Base-by-base conservation (phyloP, 2,113 vertebrate genomes). In the Seriola dumerili region DNA sequence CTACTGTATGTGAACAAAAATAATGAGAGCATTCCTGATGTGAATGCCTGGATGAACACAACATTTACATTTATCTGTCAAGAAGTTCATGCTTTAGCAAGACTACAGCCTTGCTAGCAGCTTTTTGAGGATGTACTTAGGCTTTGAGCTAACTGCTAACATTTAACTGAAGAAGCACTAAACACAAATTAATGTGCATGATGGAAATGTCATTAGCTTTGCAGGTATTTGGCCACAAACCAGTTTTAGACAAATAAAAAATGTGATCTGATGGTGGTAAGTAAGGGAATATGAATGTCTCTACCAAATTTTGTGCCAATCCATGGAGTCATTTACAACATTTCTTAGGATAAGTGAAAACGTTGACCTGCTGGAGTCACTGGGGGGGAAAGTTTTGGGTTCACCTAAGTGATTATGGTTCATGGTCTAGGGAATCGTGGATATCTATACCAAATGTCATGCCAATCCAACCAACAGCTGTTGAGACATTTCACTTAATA, bases 1-100 rank as follows among this genome's bases (percentile, higher is more conserved):
- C 23, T 72, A 17, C 54, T 34, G 32, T 59, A 0, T 48, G n/a
- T 40, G 42, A 54, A 42, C n/a, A 81, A 67, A 81, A 67, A 68
- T 36, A 46, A 63, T 25, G 7, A 59, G 8, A 3, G 4, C 61
- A 19, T 16, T 36, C 38, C 44, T 54, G 72, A 32, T 66, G 23
- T 34, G 29, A 52, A 32, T n/a, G 21, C 64, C 13, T 14, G 9
- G 25, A 52, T 13, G 32, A 44, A 55, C 40, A 61, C 16, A 44
- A 62, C 4, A 52, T 59, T 42, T 67, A n/a, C 11, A 21, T 54
- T 14, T n/a, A 57, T 36, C 36, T 76, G 12, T 5, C 19, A 62
- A 69, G 13, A 4, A 40, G 9, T 70, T 8, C 40, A 21, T 44
- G 16, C 32, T 50, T 50, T 21, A 57, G 61, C 29, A 59, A 21